Evolutionary conservation across 2,113 vertebrate species (phyloP).

Genomic region (Isichthys henryi): DNA sequence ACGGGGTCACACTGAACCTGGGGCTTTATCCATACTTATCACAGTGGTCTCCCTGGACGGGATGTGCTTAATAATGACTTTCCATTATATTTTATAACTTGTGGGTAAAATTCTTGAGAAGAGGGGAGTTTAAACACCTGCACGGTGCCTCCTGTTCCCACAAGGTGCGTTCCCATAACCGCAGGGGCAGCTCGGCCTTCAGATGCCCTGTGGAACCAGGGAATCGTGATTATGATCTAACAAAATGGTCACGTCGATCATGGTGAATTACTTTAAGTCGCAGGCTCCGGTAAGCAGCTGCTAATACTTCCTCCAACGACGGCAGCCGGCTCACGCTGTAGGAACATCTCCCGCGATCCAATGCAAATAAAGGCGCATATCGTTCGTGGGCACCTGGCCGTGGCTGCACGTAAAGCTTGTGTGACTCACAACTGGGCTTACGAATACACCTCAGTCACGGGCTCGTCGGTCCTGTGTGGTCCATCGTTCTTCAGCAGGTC

Average conservation of each 20-base stretch:
- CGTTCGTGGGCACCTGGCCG: neutral
- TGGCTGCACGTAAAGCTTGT: neutral
- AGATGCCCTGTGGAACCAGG: neutral
- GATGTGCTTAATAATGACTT: neutral
- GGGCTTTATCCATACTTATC: neutral
- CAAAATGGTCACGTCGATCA: neutral
- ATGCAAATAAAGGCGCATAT: neutral
- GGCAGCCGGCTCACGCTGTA: neutral
- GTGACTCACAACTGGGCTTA: neutral
- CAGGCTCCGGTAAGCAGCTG: neutral
- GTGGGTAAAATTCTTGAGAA: neutral
- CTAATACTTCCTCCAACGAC: neutral
- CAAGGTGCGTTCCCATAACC: neutral
- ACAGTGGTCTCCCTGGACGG: neutral
- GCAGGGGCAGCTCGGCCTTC: neutral
- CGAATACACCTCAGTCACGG: neutral
- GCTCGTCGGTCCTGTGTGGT: neutral
- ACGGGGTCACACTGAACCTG: neutral
- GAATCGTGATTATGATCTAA: neutral
- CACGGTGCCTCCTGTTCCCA: neutral
- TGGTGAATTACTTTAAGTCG: neutral
- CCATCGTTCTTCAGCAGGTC: neutral
- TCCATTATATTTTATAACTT: constrained; percentile 1
- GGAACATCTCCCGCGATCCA: neutral
- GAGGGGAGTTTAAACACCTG: neutral